A percentile compares a stretch with the other conserved stretches of the same genome.
phyloP scores from a whole-genome alignment of 2,113 vertebrate genomes.

The Todiramphus saurophagus region DNA sequence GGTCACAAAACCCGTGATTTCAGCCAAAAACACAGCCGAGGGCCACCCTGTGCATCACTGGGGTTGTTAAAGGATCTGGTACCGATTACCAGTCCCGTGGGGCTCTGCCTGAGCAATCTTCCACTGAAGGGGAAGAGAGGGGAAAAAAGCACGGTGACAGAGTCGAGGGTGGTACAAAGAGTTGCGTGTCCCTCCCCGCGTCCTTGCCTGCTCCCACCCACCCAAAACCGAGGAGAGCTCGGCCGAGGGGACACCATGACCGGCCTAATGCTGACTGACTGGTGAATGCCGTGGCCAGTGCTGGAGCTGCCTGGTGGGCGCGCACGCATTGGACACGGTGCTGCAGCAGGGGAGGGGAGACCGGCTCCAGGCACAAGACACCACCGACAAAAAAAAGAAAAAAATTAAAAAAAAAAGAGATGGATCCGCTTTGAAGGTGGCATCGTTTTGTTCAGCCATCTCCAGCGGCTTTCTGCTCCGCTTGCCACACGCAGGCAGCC shows the following conservation, averaged over 20 bases:
- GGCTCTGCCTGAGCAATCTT: background rate
- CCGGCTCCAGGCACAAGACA: background rate
- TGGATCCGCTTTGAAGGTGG: background rate
- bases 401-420: background rate
- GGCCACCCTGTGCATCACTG: background rate
- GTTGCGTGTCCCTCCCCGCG: rapidly evolving
- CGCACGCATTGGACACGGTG: background rate
- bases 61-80: background rate
- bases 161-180: background rate
- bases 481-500: background rate
- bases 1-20: background rate
- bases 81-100: background rate
- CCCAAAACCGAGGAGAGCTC: rapidly evolving
- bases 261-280: background rate
- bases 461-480: background rate
- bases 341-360: background rate
- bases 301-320: background rate
- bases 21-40: background rate
- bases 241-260: background rate
- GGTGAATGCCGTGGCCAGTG: background rate
- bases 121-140: background rate
- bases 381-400: background rate
- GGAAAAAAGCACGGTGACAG: background rate
- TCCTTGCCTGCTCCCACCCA: background rate
- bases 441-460: background rate